Percentiles rank a stretch among this genome's conserved stretches.
Conservation (phyloP, 2,113 vertebrate species). For the Sardina pilchardus region DNA sequence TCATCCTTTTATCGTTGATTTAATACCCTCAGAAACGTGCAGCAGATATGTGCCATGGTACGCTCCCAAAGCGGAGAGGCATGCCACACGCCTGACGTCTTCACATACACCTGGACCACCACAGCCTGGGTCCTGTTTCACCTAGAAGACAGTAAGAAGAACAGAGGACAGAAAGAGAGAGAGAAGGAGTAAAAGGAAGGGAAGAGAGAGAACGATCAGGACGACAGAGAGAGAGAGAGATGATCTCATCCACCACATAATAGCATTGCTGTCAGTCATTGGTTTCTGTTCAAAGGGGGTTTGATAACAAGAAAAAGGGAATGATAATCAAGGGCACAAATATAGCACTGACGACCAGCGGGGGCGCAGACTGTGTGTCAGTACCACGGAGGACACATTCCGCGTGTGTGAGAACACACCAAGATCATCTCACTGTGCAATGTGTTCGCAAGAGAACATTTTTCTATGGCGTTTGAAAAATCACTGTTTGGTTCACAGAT, state of each 20-base stretch:
- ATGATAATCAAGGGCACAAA: background rate
- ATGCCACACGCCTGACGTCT: conserved; percentile 61
- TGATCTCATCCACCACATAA: conserved; percentile 17
- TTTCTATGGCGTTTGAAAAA: background rate
- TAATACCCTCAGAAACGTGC: conserved; percentile 49
- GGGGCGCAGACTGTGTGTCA: background rate
- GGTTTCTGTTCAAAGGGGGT: background rate
- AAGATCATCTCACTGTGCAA: background rate
- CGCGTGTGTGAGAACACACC: background rate
- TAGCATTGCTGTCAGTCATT: background rate
- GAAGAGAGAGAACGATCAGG: background rate
- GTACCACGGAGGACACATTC: background rate
- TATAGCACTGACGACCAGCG: background rate
- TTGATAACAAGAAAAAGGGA: conserved; percentile 4
- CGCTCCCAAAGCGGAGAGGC: conserved; percentile 36
- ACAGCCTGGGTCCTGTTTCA: conserved; percentile 54
- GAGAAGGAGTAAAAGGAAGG: background rate
- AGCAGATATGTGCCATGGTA: conserved; percentile 26
- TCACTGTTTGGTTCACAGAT: background rate
- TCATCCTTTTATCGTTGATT: conserved; percentile 50
- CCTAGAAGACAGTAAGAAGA: background rate
- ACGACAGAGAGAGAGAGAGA: background rate
- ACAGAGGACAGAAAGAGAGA: background rate
- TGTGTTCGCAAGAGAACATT: background rate
- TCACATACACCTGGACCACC: conserved; percentile 61